Evolutionary conservation across 1,140 invertebrate genomes (phyloP), one percentile per base, ranked within the genome.

Genomic region (Cotesia chilonis): DNA sequence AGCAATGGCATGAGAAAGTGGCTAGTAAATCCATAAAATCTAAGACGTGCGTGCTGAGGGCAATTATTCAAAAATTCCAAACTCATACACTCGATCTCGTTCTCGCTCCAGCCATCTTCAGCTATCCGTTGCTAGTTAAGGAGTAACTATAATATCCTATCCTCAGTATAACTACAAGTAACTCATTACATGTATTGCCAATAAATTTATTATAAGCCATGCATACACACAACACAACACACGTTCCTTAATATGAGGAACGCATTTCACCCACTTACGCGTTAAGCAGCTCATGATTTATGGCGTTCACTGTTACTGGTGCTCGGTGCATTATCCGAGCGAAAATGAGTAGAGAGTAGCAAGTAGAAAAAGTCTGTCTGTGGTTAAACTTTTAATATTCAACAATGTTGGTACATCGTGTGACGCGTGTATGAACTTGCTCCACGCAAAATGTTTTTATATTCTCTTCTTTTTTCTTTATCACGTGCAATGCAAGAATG

Each of bases 61-160:
- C 81, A 86, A 85, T 86, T 86, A 85, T 80, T 80, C 79, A 82
- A 84, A 84, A 85, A 85, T 85, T 82, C 78, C 75, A 60, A 71
- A 73, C 71, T 55, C 10, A 14, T 35, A 74, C 68, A 72, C 60
- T 77, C 70, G 77, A 75, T 73, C 72, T 74, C 80, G 82, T 83
- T 82, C 80, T 84, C 81, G 79, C 81, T 20, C 82, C 82, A 79
- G 81, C 74, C 80, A 76, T 71, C 28, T 28, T 28, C 28, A 28
- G 28, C 28, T 28, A 1, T 28, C 28, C 1, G 28, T 28, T 28
- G 28, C 28, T 28, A 28, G 28, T 28, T 28, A 28, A 28, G 28
- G 28, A 28, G 28, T 28, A 28, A 28, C 28, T 28, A 28, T 28
- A 28, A 28, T 28, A 28, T 28, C 28, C 28, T 28, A 28, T 28